A percentile compares a stretch with the other conserved stretches of the same genome.
phyloP scores from a whole-genome alignment of 2,888 invertebrate genomes.

The Stomorhina lunata region DNA sequence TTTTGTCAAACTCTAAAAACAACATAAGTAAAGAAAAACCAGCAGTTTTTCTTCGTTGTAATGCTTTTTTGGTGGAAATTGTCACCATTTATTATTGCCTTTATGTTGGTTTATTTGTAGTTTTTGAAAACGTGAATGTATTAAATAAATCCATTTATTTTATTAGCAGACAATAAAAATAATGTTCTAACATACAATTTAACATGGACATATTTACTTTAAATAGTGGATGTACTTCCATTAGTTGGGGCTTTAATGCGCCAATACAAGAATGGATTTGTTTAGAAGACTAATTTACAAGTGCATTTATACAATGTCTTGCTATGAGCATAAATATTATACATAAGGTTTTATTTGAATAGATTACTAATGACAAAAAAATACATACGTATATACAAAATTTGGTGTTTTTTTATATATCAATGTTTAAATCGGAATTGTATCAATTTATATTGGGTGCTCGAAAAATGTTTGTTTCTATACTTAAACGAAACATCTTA shows the following conservation, averaged over 20 bases:
- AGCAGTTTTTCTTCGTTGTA: constrained; percentile 54
- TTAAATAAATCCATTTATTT: constrained; percentile 78
- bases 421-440: no score
- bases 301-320: constrained; percentile 67
- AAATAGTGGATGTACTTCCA: constrained; percentile 6
- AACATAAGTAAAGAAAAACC: constrained; percentile 45
- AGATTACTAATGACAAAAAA: background rate
- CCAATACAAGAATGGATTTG: constrained; percentile 24
- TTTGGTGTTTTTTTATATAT: no score
- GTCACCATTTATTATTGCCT: constrained; percentile 61
- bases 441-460: no score
- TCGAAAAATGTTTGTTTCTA: no score
- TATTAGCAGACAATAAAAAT: constrained; percentile 76
- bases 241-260: constrained; percentile 4
- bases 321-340: constrained; percentile 29
- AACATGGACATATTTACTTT: constrained; percentile 35
- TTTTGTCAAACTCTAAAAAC: constrained; percentile 10
- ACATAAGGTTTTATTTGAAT: constrained; percentile 51
- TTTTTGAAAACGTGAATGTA: constrained; percentile 67
- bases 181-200: constrained; percentile 70
- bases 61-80: constrained; percentile 40
- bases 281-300: constrained; percentile 69
- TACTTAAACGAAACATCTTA: no score
- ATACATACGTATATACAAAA: no score
- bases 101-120: constrained; percentile 16